Conservation (phyloP, 2,888 invertebrate genomes). For the Allolobophora icterica region DNA sequence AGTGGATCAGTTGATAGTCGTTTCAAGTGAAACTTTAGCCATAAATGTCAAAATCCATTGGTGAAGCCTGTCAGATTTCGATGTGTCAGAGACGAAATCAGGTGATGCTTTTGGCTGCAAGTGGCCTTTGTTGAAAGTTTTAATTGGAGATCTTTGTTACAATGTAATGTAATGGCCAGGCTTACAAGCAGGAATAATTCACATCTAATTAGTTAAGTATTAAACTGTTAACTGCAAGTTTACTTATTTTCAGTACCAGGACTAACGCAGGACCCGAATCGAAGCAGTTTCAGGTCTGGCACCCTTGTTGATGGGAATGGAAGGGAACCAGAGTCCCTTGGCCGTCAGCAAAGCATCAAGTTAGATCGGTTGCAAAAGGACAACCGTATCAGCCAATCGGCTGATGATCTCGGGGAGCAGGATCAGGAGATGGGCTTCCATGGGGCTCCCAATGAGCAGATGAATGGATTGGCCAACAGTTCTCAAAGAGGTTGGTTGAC, state of each 20-base stretch:
- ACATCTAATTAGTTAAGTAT: not conserved
- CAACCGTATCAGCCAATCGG: conserved; percentile 36
- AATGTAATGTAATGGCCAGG: not conserved
- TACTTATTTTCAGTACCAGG: conserved; percentile 8
- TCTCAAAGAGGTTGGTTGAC: conserved; percentile 17
- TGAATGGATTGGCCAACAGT: not conserved
- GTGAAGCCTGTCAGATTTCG: too few relatives aligned
- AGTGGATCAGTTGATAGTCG: not conserved
- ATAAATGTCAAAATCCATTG: not conserved
- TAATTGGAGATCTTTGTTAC: not conserved
- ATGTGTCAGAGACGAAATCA: not conserved
- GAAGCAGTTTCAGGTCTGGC: not conserved
- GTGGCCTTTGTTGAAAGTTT: not conserved
- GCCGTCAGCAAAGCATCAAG: not conserved
- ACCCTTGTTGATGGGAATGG: not conserved
- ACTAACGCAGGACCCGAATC: not conserved
- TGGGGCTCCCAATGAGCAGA: not conserved
- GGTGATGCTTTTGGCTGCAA: not conserved
- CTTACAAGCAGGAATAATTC: not conserved
- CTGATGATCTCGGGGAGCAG: conserved; percentile 18
- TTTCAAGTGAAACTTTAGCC: not conserved
- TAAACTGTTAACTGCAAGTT: not conserved
- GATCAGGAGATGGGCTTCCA: not conserved
- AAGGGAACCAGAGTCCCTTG: not conserved
- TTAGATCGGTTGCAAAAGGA: conserved; percentile 30